Conservation (phyloP, 2,888 invertebrate genomes). For the Sminthurinus aureus region DNA sequence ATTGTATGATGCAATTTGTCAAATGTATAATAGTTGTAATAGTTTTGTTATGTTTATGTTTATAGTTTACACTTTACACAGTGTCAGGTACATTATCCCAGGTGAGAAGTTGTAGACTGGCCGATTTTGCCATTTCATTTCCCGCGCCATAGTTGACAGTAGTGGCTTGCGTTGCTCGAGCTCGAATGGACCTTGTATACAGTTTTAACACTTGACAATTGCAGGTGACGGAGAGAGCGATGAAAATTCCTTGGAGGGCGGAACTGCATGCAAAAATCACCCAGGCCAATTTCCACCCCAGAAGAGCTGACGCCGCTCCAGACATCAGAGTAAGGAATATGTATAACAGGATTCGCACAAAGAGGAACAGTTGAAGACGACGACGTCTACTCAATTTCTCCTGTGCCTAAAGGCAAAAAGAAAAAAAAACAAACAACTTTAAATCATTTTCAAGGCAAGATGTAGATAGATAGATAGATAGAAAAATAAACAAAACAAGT, state of each 20-base stretch:
- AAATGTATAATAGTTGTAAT: no score
- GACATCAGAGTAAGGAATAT: slow-evolving; percentile 65
- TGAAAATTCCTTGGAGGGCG: slow-evolving; percentile 69
- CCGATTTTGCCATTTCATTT: slow-evolving; percentile 59
- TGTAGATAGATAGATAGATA: not conserved
- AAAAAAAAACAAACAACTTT: slow-evolving; percentile 7
- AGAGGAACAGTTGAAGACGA: slow-evolving; percentile 69
- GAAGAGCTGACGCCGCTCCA: slow-evolving; percentile 61
- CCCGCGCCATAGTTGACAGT: slow-evolving; percentile 56
- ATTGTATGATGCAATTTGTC: no score
- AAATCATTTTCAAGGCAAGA: not conserved
- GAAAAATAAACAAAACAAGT: no score
- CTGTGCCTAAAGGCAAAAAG: slow-evolving; percentile 64
- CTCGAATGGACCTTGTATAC: slow-evolving; percentile 58
- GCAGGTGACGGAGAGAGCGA: slow-evolving; percentile 71
- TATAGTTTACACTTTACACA: slow-evolving; percentile 41
- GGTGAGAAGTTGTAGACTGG: slow-evolving; percentile 60
- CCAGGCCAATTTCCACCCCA: slow-evolving; percentile 61
- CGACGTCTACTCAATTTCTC: slow-evolving; percentile 70
- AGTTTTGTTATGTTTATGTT: no score
- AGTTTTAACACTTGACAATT: slow-evolving; percentile 66
- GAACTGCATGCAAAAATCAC: slow-evolving; percentile 63
- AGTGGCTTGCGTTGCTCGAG: slow-evolving; percentile 51
- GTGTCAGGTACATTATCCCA: slow-evolving; percentile 59
- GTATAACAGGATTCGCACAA: slow-evolving; percentile 68